Conservation (phyloP, 2,113 vertebrate genomes). For the Channa maculata region DNA sequence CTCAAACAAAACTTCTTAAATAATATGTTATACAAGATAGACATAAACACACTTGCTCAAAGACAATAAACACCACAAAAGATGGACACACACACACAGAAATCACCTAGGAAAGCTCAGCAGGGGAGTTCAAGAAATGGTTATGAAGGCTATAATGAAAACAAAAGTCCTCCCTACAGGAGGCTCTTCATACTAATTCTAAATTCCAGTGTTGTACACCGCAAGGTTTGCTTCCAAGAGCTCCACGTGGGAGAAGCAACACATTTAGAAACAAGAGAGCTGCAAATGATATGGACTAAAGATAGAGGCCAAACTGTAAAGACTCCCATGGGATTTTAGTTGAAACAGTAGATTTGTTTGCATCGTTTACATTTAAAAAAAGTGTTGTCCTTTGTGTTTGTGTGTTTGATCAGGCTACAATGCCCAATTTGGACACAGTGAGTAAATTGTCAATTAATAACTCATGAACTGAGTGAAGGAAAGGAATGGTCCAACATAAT, state of each 20-base stretch:
- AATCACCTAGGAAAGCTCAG: background rate
- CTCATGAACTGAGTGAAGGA: background rate
- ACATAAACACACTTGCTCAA: no score
- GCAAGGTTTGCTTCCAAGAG: background rate
- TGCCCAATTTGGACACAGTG: background rate
- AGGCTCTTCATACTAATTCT: slow-evolving; percentile 4
- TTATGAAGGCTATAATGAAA: slow-evolving; percentile 6
- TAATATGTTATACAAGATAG: no score
- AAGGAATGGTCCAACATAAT: slow-evolving; percentile 6
- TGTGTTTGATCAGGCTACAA: background rate
- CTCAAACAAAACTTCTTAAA: background rate
- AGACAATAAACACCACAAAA: background rate
- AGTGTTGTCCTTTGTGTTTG: background rate
- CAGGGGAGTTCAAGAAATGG: background rate
- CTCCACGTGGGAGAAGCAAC: background rate
- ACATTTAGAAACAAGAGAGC: background rate
- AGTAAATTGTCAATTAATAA: background rate
- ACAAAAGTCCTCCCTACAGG: slow-evolving; percentile 5
- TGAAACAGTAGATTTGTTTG: background rate
- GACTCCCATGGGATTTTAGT: background rate
- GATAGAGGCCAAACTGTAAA: background rate
- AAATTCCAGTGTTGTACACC: background rate
- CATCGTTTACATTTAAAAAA: background rate
- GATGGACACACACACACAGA: slow-evolving; percentile 9
- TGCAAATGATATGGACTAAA: slow-evolving; percentile 5